Base-by-base conservation (phyloP, 2,797 vertebrate species). In the Poecilia picta region DNA sequence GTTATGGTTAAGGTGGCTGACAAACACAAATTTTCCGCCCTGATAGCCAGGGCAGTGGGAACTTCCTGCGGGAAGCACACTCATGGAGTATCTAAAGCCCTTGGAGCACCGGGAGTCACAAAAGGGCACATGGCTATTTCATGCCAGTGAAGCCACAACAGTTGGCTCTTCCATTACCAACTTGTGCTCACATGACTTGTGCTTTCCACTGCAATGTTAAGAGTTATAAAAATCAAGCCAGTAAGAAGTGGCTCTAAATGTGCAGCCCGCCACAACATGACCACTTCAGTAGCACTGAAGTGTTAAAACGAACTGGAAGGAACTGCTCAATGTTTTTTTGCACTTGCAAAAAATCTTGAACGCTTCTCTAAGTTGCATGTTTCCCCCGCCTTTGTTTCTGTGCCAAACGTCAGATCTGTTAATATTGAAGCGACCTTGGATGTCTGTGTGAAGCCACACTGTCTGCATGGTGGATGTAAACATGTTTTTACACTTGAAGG, bases 11-110 rank as follows among this genome's bases (percentile, higher is more conserved):
- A 93, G 89, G 90, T 87, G 88, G 87, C 81, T 89, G 89, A 95
- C 90, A 95, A 95, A 95, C 94, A 94, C 85, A 90, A 84, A 94
- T 95, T 95, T 96, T 96, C 95, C 91, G 90, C 93, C 86, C 91
- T 89, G 94, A 95, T 95, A 95, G 91, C 84, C 93, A 90, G 83
- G 90, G 89, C 92, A 95, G 95, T 95, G 94, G 95, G 95, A 96
- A 96, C 93, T 94, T 96, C 95, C 95, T 95, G 90, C 84, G 83
- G 82, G 82, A 74, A 76, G 74, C 82, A 75, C 81, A 93, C 93
- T 94, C 94, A 95, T 89, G 90, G 90, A 82, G 81, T 82, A 72
- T 81, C 88, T 83, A 33, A 78, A 83, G 79, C 76, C 75, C 51
- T 8, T 8, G 49, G 62, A 72, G 70, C 75, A 72, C 33, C 76